Conservation (phyloP, 1,140 invertebrate genomes). For the Trachymyrmex septentrionalis region DNA sequence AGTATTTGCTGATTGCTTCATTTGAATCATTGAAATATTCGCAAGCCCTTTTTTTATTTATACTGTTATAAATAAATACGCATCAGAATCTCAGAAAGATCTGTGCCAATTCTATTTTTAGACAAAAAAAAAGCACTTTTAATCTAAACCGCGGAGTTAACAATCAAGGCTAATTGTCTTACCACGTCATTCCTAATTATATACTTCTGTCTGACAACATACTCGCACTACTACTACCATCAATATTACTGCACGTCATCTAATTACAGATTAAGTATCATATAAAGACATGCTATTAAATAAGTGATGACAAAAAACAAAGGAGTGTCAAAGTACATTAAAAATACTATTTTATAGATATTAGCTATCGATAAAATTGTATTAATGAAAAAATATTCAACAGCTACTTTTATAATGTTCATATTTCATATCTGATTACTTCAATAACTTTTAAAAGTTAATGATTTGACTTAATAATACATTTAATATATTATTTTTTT, state of each 20-base stretch:
- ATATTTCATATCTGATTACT: not conserved
- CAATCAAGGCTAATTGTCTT: constrained; percentile 40
- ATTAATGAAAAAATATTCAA: not conserved
- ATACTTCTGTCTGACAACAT: constrained; percentile 11
- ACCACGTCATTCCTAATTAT: constrained; percentile 25
- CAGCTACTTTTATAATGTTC: not conserved
- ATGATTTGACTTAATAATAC: not conserved
- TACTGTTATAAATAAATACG: constrained; percentile 49
- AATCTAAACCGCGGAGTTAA: constrained; percentile 34
- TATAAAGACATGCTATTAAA: constrained; percentile 3
- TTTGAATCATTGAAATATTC: constrained; percentile 15
- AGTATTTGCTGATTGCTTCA: not conserved
- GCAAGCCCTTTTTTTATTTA: constrained; percentile 52
- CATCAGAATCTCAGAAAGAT: constrained; percentile 62
- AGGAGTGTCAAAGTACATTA: not conserved
- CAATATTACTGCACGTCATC: not conserved
- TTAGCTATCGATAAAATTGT: not conserved
- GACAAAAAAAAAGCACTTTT: constrained; percentile 21
- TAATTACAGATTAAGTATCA: not conserved
- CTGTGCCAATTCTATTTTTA: constrained; percentile 67
- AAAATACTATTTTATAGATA: not conserved
- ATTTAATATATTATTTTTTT: not conserved
- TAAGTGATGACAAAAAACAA: not conserved
- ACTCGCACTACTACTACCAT: constrained; percentile 8
- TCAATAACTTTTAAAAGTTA: constrained; percentile 5